A percentile compares a stretch with the other conserved stretches of the same genome.
Conservation (phyloP, 2,888 invertebrate species). For the Poecilus cupreus region DNA sequence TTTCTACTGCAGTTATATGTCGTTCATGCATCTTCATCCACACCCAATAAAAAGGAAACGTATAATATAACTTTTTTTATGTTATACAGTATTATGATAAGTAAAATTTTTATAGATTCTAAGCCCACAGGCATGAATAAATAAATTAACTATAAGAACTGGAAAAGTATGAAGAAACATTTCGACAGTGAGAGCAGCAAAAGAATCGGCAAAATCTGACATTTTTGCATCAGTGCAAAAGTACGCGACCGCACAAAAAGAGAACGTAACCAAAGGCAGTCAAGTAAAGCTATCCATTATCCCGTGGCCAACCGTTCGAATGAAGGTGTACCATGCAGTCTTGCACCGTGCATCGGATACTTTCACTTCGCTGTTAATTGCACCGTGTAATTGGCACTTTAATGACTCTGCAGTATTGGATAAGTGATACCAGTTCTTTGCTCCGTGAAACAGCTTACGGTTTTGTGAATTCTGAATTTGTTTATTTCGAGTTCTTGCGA, state of each 20-base stretch:
- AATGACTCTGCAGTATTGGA: conserved; percentile 47
- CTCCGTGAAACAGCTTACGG: neutral
- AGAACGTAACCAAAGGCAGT: conserved; percentile 27
- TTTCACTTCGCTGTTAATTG: conserved; percentile 54
- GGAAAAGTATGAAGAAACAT: too few species aligned
- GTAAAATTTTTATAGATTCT: too few species aligned
- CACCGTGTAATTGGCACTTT: conserved; percentile 48
- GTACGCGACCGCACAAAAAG: conserved; percentile 18
- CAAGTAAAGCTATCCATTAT: conserved; percentile 41
- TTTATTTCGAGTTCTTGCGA: conserved; percentile 22
- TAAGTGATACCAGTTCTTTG: conserved; percentile 13
- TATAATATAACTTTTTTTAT: too few species aligned
- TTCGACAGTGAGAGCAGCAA: too few species aligned
- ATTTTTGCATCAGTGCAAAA: conserved; percentile 5
- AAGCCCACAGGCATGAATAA: too few species aligned
- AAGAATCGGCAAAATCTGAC: neutral
- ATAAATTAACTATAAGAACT: too few species aligned
- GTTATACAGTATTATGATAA: too few species aligned
- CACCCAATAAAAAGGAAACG: too few species aligned
- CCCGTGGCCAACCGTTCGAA: conserved; percentile 4
- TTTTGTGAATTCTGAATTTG: conserved; percentile 19
- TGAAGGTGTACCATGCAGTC: neutral
- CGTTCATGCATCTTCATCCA: too few species aligned
- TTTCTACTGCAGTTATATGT: too few species aligned
- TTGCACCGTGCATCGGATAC: conserved; percentile 25